These are phyloP conservation scores for Edolisoma coerulescens DNA, from an alignment of 2,113 vertebrate species.

Conservation along the genomic window DNA sequence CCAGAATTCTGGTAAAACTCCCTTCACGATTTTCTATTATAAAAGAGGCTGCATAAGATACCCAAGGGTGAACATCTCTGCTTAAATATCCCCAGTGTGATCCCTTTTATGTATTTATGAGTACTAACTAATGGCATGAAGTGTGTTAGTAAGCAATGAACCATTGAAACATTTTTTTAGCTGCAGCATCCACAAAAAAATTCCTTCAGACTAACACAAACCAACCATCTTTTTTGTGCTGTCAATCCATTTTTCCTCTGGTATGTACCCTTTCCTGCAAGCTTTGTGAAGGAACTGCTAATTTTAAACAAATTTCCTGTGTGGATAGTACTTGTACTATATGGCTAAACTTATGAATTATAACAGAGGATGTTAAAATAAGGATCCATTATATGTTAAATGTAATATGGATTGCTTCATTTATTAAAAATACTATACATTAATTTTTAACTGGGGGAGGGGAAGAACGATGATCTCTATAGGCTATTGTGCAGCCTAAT, in stretches of 20 bases:
- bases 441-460: not conserved
- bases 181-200: not conserved
- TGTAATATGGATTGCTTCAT: not conserved
- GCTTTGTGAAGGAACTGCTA: not conserved
- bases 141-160: not conserved
- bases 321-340: not conserved
- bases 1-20: slow-evolving; percentile 95
- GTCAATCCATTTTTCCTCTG: not conserved
- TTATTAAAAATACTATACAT: not conserved
- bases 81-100: not conserved
- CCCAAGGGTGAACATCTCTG: not conserved
- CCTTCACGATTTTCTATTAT: not conserved
- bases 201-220: not conserved
- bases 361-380: not conserved
- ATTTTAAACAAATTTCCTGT: not conserved
- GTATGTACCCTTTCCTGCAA: not conserved
- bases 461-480: not conserved
- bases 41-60: not conserved
- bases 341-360: not conserved
- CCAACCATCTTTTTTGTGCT: not conserved
- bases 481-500: slow-evolving; percentile 21
- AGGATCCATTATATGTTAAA: not conserved
- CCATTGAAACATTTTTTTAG: not conserved
- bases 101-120: not conserved
- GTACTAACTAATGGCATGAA: not conserved